phyloP scores from a whole-genome alignment of 2,888 invertebrate genomes.

The Xestoiulus laeticollis region DNA sequence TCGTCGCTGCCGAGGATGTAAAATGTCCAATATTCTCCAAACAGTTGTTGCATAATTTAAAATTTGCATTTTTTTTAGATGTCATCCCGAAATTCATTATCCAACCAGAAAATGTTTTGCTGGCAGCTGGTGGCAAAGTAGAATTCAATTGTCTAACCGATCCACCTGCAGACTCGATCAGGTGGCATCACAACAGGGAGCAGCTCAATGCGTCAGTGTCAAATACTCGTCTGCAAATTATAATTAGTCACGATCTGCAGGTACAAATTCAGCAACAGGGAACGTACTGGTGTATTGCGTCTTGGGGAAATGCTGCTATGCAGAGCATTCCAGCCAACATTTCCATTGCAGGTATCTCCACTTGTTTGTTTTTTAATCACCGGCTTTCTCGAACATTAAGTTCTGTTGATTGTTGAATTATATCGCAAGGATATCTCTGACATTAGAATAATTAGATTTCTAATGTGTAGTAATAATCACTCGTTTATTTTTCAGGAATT shows the following conservation, averaged over 20 bases:
- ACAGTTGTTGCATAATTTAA: not conserved
- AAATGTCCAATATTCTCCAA: not conserved
- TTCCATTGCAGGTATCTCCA: constrained; percentile 48
- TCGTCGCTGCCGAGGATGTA: not conserved
- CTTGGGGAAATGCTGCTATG: constrained; percentile 44
- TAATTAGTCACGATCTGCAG: constrained; percentile 8
- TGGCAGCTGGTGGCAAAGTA: constrained; percentile 18
- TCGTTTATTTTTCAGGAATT: constrained; percentile 29
- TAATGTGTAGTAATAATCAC: not conserved
- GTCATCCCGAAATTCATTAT: constrained; percentile 49
- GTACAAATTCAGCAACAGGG: constrained; percentile 46
- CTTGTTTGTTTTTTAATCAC: constrained; percentile 1
- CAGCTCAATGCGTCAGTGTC: not conserved
- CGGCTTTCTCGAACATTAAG: not conserved
- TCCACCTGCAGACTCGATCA: constrained; percentile 40
- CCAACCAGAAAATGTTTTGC: constrained; percentile 41
- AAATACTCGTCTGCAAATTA: constrained; percentile 36
- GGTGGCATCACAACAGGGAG: constrained; percentile 46
- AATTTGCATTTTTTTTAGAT: constrained; percentile 48
- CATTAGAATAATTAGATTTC: too few relatives aligned
- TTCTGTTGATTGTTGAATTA: too few relatives aligned
- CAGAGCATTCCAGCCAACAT: constrained; percentile 48
- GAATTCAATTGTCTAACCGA: constrained; percentile 48
- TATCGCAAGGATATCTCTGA: too few relatives aligned
- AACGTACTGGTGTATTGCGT: constrained; percentile 48